A percentile compares a stretch with the other conserved stretches of the same genome.
phyloP scores from a whole-genome alignment of 2,113 vertebrate genomes.

The Burhinus oedicnemus region DNA sequence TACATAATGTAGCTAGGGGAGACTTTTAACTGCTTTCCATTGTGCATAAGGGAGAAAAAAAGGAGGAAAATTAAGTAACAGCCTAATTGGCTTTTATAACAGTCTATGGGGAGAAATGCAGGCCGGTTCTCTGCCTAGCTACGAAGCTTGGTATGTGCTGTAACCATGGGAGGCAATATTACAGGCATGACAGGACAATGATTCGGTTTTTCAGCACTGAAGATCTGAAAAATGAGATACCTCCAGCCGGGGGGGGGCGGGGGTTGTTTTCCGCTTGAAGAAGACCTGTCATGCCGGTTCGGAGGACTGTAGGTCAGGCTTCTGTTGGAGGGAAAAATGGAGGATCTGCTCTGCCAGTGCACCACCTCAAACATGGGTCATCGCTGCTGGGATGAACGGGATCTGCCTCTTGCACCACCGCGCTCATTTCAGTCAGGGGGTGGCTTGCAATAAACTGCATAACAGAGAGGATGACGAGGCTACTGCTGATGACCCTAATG shows the following conservation, averaged over 20 bases:
- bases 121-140: slow-evolving; percentile 40
- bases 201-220: slow-evolving; percentile 23
- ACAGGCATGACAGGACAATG: slow-evolving; percentile 36
- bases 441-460: neutral
- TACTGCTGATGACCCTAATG: neutral
- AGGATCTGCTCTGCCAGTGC: neutral
- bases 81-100: slow-evolving; percentile 53
- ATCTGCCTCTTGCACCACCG: neutral
- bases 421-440: neutral
- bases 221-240: slow-evolving; percentile 41
- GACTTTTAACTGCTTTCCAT: slow-evolving; percentile 18
- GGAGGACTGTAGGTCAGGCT: neutral
- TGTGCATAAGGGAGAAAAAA: neutral
- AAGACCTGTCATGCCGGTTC: neutral
- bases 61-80: slow-evolving; percentile 52
- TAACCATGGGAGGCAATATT: slow-evolving; percentile 59
- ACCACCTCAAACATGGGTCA: neutral
- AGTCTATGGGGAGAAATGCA: slow-evolving; percentile 40
- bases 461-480: neutral
- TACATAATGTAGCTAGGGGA: slow-evolving; percentile 22
- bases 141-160: slow-evolving; percentile 40
- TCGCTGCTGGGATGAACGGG: accelerated
- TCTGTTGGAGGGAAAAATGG: neutral
- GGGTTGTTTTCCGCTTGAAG: neutral
- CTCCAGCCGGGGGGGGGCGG: neutral